These are phyloP conservation scores for Cnemophilus loriae DNA, from an alignment of 2,113 vertebrate genomes.

Conservation along the genomic window DNA sequence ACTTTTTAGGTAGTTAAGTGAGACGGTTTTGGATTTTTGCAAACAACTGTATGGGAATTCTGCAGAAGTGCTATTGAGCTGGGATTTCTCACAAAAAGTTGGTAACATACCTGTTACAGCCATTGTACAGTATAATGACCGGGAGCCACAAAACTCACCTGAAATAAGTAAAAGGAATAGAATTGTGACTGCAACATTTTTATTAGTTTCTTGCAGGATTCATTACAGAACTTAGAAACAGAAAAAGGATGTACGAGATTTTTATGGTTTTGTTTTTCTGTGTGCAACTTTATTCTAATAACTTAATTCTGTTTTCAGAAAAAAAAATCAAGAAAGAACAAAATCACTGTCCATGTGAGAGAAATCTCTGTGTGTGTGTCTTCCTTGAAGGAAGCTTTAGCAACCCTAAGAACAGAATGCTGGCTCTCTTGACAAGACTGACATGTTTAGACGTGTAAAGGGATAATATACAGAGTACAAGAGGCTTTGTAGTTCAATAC, in stretches of 20 bases:
- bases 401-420: not conserved
- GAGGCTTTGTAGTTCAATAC: not conserved
- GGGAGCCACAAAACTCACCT: not conserved
- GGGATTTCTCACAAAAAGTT: not conserved
- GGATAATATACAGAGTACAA: fast-evolving
- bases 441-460: not conserved
- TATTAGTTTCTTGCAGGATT: not conserved
- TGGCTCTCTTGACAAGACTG: not conserved
- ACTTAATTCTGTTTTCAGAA: not conserved
- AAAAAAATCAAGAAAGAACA: not conserved
- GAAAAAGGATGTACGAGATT: not conserved
- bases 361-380: not conserved
- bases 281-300: not conserved
- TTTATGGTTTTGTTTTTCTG: not conserved
- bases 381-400: not conserved
- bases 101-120: not conserved
- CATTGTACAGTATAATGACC: not conserved
- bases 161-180: not conserved
- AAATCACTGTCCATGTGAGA: not conserved
- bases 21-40: not conserved
- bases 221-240: not conserved
- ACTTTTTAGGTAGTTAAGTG: not conserved
- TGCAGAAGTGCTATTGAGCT: not conserved
- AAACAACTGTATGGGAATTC: not conserved
- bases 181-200: not conserved